phyloP scores from a whole-genome alignment of 2,888 invertebrate genomes.

The Napeogenes sylphis region DNA sequence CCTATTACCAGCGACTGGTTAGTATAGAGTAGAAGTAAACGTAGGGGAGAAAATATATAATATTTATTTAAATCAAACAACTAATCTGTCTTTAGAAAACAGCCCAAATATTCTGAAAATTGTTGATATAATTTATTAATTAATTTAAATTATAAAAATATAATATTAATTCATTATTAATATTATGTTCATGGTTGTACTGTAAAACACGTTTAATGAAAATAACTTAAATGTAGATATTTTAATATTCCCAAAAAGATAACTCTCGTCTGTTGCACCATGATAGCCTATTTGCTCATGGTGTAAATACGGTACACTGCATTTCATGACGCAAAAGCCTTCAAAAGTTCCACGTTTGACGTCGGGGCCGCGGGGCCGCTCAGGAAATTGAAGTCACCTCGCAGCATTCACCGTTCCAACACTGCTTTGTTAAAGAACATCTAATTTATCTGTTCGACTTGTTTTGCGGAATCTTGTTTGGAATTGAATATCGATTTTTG shows the following conservation, averaged over 20 bases:
- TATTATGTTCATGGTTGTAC: no score
- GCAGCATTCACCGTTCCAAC: slow-evolving; percentile 56
- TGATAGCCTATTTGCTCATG: slow-evolving; percentile 64
- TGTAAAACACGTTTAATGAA: no score
- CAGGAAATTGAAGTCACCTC: slow-evolving; percentile 77
- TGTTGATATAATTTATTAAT: no score
- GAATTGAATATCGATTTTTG: slow-evolving; percentile 70
- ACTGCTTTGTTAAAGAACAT: slow-evolving; percentile 75
- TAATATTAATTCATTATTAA: no score
- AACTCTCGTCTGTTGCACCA: slow-evolving; percentile 40
- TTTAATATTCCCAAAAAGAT: slow-evolving; percentile 33
- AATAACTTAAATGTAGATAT: slow-evolving; percentile 19
- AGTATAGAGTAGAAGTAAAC: no score
- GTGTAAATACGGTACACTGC: slow-evolving; percentile 60
- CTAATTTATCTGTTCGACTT: slow-evolving; percentile 70
- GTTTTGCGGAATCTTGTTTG: slow-evolving; percentile 61
- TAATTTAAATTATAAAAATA: no score
- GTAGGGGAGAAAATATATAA: no score
- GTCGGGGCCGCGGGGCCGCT: slow-evolving; percentile 54
- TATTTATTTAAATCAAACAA: no score
- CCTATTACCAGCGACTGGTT: no score
- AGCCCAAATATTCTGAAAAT: no score
- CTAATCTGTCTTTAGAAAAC: no score
- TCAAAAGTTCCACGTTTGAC: slow-evolving; percentile 66
- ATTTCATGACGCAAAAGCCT: slow-evolving; percentile 58